These are phyloP conservation scores for Scomber colias DNA, from an alignment of 2,113 vertebrate species.

Conservation along the genomic window DNA sequence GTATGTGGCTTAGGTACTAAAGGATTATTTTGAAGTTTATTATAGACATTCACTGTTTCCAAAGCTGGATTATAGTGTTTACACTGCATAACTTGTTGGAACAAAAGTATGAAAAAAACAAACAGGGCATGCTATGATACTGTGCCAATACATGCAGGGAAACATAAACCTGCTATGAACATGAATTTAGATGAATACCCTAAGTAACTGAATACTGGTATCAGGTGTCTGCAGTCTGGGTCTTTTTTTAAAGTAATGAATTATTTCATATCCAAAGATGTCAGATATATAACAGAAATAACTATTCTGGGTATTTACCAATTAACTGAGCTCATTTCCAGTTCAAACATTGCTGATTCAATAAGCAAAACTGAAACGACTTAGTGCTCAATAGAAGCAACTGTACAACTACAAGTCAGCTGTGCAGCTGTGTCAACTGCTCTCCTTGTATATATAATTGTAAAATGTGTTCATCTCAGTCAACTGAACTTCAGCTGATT, in stretches of 20 bases:
- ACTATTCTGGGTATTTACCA: not conserved
- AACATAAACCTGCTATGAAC: not conserved
- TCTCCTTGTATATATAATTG: constrained; percentile 40
- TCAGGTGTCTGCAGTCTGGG: not conserved
- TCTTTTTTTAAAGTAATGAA: not conserved
- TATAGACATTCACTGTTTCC: not conserved
- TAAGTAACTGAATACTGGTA: not conserved
- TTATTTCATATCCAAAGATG: not conserved
- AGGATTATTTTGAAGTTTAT: constrained; percentile 8
- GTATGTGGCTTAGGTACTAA: not conserved
- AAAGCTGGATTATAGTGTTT: not conserved
- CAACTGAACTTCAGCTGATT: constrained; percentile 64
- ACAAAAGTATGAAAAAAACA: not conserved
- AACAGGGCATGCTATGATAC: not conserved
- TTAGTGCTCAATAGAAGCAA: constrained; percentile 3
- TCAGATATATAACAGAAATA: not conserved
- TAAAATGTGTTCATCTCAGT: constrained; percentile 63
- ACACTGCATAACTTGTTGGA: constrained; percentile 2
- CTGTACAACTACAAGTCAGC: constrained; percentile 29
- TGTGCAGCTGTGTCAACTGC: constrained; percentile 61
- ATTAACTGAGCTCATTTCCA: not conserved
- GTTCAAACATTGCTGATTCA: not conserved
- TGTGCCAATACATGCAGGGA: not conserved
- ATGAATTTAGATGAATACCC: not conserved
- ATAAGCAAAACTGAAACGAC: not conserved